Conservation (phyloP, 2,797 vertebrate genomes). For the Manis javanica region DNA sequence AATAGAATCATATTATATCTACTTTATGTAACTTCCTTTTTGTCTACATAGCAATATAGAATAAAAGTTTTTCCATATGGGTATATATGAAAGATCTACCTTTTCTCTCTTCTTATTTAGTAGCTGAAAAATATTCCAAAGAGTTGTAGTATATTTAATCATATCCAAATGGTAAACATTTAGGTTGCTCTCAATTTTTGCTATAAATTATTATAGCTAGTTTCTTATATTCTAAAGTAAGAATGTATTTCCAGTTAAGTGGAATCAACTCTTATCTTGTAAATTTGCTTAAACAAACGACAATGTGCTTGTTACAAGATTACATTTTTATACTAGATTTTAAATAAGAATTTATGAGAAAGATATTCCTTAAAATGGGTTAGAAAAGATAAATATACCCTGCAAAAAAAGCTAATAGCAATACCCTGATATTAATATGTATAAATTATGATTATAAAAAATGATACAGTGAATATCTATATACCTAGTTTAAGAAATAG, state of each 20-base stretch:
- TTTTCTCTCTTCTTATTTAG: neutral
- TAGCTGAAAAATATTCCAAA: neutral
- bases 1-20: neutral
- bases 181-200: slow-evolving; percentile 4
- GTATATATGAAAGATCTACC: neutral
- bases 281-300: slow-evolving; percentile 23
- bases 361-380: neutral
- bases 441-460: neutral
- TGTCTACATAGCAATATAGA: neutral
- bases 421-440: neutral
- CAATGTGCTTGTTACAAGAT: neutral
- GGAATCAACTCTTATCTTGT: neutral
- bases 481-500: neutral
- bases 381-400: neutral
- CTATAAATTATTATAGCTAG: neutral
- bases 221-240: slow-evolving; percentile 12
- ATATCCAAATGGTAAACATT: slow-evolving; percentile 35
- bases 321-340: slow-evolving; percentile 31
- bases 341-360: slow-evolving; percentile 53
- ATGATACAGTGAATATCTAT: neutral
- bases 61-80: neutral
- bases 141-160: neutral
- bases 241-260: neutral
- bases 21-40: slow-evolving; percentile 19
- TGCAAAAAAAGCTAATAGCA: neutral